Evolutionary conservation across 2,113 vertebrate species (phyloP).

Genomic region (Triplophysa tibetana): DNA sequence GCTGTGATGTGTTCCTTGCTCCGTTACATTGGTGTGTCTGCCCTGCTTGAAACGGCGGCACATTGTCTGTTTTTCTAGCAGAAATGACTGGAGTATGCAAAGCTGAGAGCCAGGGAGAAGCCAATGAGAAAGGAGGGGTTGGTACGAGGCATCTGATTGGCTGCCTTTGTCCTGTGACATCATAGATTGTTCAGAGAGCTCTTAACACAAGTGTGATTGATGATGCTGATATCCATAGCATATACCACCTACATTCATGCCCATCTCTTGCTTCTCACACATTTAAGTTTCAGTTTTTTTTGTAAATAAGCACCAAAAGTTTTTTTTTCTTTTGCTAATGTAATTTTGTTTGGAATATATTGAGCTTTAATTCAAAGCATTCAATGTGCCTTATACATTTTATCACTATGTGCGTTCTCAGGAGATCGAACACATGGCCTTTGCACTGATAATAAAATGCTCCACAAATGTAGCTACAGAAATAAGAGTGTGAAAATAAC

Average conservation of each 20-base stretch:
- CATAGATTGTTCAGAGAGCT: constrained; percentile 37
- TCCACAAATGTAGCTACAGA: too few relatives aligned
- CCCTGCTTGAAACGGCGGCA: constrained; percentile 56
- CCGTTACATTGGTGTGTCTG: constrained; percentile 29
- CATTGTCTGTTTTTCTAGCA: constrained; percentile 54
- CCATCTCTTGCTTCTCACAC: background rate
- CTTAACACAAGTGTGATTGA: constrained; percentile 35
- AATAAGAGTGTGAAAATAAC: too few relatives aligned
- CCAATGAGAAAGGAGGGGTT: constrained; percentile 38
- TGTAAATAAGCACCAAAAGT: too few relatives aligned
- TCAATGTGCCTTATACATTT: too few relatives aligned
- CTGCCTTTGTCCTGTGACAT: constrained; percentile 43
- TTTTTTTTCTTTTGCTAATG: too few relatives aligned
- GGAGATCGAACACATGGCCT: too few relatives aligned
- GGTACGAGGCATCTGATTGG: constrained; percentile 50
- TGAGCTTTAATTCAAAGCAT: too few relatives aligned
- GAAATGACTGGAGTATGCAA: constrained; percentile 53
- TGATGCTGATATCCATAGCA: constrained; percentile 45
- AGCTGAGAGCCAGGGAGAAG: constrained; percentile 48
- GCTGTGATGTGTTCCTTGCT: constrained; percentile 36
- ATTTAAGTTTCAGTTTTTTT: background rate
- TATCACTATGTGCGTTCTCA: too few relatives aligned
- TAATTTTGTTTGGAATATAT: too few relatives aligned
- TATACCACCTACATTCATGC: constrained; percentile 37
- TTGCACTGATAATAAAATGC: too few relatives aligned